Conservation (phyloP, 2,888 invertebrate species). For the Dryomyza anilis region DNA sequence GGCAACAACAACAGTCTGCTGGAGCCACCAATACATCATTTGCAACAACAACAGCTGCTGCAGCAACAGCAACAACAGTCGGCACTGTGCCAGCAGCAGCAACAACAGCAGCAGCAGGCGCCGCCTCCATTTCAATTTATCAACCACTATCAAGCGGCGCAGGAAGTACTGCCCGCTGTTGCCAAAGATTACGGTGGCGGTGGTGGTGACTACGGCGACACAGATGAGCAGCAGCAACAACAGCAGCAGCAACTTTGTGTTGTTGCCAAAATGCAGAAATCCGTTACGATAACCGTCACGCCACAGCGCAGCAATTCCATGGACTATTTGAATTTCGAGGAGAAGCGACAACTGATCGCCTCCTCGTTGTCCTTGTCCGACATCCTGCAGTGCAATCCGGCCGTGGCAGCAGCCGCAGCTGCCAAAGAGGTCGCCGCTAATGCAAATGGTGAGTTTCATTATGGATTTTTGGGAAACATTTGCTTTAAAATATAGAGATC, state of each 20-base stretch:
- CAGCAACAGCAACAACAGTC: constrained; percentile 35
- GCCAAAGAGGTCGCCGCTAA: constrained; percentile 63
- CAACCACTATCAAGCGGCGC: constrained; percentile 38
- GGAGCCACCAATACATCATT: too few species aligned
- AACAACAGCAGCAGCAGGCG: constrained; percentile 33
- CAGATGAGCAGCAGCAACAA: constrained; percentile 40
- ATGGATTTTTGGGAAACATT: background rate
- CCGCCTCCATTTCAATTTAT: constrained; percentile 41
- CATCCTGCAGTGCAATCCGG: constrained; percentile 76
- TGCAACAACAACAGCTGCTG: constrained; percentile 33
- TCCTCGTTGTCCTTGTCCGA: constrained; percentile 86
- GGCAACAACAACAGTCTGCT: background rate
- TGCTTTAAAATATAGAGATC: too few species aligned
- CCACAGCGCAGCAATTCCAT: constrained; percentile 81
- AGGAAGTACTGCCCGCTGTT: constrained; percentile 18
- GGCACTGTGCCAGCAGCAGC: constrained; percentile 18
- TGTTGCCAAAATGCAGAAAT: constrained; percentile 64
- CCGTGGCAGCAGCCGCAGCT: constrained; percentile 62
- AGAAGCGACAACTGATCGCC: constrained; percentile 87
- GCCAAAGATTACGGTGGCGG: constrained; percentile 25
- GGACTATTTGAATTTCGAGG: constrained; percentile 90
- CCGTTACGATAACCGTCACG: constrained; percentile 69
- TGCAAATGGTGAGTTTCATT: constrained; percentile 54
- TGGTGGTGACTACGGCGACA: constrained; percentile 30
- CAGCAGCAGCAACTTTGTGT: constrained; percentile 57